phyloP scores from a whole-genome alignment of 2,797 vertebrate genomes.

The Hirundo rustica region DNA sequence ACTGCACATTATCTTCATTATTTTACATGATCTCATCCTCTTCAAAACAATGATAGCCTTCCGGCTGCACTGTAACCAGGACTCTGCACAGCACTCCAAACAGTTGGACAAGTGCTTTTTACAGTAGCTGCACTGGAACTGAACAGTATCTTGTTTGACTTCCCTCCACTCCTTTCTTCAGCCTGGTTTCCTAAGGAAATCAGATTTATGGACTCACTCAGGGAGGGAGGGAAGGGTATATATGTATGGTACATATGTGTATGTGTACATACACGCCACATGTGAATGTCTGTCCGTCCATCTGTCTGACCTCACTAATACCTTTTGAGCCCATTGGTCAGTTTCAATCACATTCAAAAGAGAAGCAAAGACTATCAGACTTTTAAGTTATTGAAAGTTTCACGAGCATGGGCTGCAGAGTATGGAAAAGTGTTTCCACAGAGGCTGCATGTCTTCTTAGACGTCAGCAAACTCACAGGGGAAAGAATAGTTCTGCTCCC shows the following conservation, averaged over 20 bases:
- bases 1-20: background rate
- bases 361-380: background rate
- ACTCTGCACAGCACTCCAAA: background rate
- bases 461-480: slow-evolving; percentile 33
- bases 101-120: slow-evolving; percentile 1
- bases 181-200: slow-evolving; percentile 50
- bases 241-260: no score
- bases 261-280: accelerated
- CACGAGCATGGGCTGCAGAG: background rate
- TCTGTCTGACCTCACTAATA: background rate
- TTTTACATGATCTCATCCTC: slow-evolving; percentile 13
- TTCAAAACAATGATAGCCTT: slow-evolving; percentile 37
- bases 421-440: background rate
- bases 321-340: background rate
- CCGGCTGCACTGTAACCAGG: background rate
- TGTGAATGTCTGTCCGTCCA: background rate
- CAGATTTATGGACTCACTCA: background rate
- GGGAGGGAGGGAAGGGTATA: background rate
- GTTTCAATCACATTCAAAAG: background rate
- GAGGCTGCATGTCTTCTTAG: background rate
- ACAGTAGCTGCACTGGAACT: background rate
- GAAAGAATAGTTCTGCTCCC: background rate
- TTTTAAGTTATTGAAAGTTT: slow-evolving; percentile 21
- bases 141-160: slow-evolving; percentile 4
- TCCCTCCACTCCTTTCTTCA: slow-evolving; percentile 19